Percentiles rank a stretch among this genome's conserved stretches.
Conservation (phyloP, 2,113 vertebrate species). For the Anarhynchus alexandrinus region DNA sequence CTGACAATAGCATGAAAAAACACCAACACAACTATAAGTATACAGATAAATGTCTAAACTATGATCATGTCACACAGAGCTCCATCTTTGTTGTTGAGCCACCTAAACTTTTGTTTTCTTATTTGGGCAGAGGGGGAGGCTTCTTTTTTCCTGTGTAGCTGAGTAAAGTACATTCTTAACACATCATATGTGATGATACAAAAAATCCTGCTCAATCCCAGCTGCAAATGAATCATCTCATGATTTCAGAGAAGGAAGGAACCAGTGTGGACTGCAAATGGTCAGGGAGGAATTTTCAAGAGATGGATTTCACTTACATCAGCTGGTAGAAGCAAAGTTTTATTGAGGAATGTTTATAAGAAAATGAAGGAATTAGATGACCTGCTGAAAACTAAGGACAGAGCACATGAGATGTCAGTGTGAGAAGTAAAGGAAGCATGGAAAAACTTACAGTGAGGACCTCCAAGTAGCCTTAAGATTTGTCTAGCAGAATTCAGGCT, state of each 20-base stretch:
- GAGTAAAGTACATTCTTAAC: not conserved
- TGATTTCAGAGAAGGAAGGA: not conserved
- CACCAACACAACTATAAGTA: not conserved
- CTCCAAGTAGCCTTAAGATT: not conserved
- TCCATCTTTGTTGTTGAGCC: not conserved
- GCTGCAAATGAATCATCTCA: not conserved
- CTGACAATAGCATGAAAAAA: not conserved
- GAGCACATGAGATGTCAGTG: not conserved
- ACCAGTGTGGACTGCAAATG: not conserved
- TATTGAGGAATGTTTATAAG: not conserved
- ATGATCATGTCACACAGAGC: not conserved
- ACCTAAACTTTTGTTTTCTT: not conserved
- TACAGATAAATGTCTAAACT: not conserved
- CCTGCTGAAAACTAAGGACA: not conserved
- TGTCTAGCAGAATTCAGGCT: not conserved
- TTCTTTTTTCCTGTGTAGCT: not conserved
- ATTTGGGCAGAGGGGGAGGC: not conserved
- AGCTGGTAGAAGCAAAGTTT: not conserved
- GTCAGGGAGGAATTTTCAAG: not conserved
- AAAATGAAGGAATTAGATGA: not conserved
- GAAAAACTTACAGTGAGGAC: not conserved
- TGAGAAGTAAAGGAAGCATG: not conserved
- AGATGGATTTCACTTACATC: not conserved
- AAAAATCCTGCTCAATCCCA: not conserved
- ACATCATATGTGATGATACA: not conserved